These are phyloP conservation scores for Drosophila lini DNA, from an alignment of 1,140 invertebrate genomes.

Conservation along the genomic window DNA sequence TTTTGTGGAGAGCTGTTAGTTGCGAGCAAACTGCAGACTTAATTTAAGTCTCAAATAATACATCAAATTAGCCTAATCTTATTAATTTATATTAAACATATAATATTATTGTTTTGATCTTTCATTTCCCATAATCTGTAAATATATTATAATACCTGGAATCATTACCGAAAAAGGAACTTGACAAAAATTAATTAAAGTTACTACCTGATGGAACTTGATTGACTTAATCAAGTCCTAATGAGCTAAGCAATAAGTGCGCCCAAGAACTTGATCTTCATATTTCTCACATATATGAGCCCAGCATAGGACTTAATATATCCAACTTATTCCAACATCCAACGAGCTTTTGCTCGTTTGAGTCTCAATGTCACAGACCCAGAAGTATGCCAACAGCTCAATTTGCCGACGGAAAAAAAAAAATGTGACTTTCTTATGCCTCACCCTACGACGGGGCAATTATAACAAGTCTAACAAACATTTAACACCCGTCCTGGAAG, in stretches of 20 bases:
- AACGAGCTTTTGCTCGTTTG: not conserved
- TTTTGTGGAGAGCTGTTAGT: not conserved
- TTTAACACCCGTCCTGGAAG: slow-evolving; percentile 28
- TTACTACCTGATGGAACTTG: not conserved
- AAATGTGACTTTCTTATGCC: slow-evolving; percentile 15
- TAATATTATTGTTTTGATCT: not conserved
- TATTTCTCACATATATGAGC: not conserved
- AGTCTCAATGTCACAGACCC: slow-evolving; percentile 10
- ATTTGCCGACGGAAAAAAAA: slow-evolving; percentile 14
- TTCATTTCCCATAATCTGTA: too few relatives aligned
- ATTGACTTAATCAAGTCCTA: not conserved
- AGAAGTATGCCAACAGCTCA: slow-evolving; percentile 22
- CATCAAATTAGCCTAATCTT: not conserved
- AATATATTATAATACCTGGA: not conserved
- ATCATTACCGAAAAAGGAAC: not conserved
- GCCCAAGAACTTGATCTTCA: slow-evolving; percentile 4
- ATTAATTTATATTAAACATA: too few relatives aligned
- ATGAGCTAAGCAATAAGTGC: not conserved
- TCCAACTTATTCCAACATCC: slow-evolving; percentile 33
- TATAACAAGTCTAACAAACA: slow-evolving; percentile 51
- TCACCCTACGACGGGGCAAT: slow-evolving; percentile 35
- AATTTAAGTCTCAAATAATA: not conserved
- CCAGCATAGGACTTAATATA: not conserved
- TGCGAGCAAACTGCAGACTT: not conserved
- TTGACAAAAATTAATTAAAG: not conserved